Conservation (phyloP, 2,113 vertebrate genomes). For the Esox niger region DNA sequence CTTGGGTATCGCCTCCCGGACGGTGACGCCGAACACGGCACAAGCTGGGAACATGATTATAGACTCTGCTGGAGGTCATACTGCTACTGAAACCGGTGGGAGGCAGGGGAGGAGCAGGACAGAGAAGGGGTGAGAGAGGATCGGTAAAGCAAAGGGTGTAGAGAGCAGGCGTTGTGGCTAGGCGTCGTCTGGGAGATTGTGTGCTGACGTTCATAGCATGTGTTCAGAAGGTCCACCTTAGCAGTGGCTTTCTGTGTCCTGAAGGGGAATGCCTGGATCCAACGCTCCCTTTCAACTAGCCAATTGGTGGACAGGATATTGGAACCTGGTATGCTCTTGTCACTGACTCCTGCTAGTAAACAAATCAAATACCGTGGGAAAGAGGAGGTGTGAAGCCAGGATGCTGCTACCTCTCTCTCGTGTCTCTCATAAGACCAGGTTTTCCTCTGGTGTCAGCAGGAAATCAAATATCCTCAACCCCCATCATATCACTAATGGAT, state of each 20-base stretch:
- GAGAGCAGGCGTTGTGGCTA: constrained; percentile 22
- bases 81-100: constrained; percentile 4
- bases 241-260: constrained; percentile 32
- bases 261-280: constrained; percentile 35
- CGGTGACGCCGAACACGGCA: constrained; percentile 52
- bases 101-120: constrained; percentile 36
- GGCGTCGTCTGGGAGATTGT: constrained; percentile 36
- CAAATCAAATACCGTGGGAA: constrained; percentile 75
- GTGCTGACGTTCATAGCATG: constrained; percentile 51
- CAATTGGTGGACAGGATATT: constrained; percentile 36
- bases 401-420: constrained; percentile 52
- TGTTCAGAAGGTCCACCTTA: background rate
- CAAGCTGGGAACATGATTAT: constrained; percentile 66
- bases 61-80: background rate
- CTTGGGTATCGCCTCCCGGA: constrained; percentile 67
- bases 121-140: constrained; percentile 34
- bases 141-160: constrained; percentile 48
- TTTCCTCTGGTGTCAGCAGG: constrained; percentile 71
- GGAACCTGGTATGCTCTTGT: constrained; percentile 46
- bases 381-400: constrained; percentile 60
- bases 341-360: constrained; percentile 65
- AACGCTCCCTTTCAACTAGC: constrained; percentile 48
- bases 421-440: constrained; percentile 41
- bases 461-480: constrained; percentile 57
- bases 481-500: constrained; percentile 36